Conservation (phyloP, 2,888 invertebrate genomes). For the Brachypalpus laphriformis region DNA sequence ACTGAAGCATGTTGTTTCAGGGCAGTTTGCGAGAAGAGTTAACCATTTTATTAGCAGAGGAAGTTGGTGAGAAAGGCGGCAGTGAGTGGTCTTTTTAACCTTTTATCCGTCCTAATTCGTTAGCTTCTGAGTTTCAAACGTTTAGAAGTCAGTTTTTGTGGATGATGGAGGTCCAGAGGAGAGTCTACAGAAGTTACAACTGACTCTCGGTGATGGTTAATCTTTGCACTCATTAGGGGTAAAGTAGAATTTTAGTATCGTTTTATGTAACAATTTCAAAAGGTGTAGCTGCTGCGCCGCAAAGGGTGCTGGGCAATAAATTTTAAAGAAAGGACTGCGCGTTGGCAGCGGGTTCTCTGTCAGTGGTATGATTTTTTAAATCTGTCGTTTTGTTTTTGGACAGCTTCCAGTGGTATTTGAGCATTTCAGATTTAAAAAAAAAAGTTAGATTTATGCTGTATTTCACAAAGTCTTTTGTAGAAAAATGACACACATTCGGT, state of each 20-base stretch:
- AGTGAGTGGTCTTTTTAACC: conserved; percentile 37
- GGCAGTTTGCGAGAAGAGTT: conserved; percentile 21
- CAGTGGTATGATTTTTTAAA: too few species aligned
- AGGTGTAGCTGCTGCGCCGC: not conserved
- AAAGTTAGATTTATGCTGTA: too few species aligned
- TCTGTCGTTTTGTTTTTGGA: too few species aligned
- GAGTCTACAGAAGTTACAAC: not conserved
- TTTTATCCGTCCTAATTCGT: conserved; percentile 32
- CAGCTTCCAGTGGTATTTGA: too few species aligned
- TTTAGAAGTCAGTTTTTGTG: not conserved
- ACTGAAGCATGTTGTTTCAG: not conserved
- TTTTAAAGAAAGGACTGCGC: not conserved
- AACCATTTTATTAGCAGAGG: conserved; percentile 34
- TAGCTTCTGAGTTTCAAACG: conserved; percentile 8
- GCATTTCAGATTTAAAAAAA: too few species aligned
- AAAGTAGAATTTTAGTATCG: conserved; percentile 8
- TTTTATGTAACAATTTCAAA: not conserved
- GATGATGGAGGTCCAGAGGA: not conserved
- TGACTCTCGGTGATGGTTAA: not conserved
- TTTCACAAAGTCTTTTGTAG: too few species aligned
- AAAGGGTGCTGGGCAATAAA: not conserved
- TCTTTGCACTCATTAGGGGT: conserved; percentile 23
- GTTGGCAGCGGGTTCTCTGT: too few species aligned
- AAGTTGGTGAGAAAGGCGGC: not conserved
- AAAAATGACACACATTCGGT: too few species aligned